Evolutionary conservation across 2,113 vertebrate genomes (phyloP), one percentile per base, ranked within the genome.

Genomic region (Muscicapa adusta): DNA sequence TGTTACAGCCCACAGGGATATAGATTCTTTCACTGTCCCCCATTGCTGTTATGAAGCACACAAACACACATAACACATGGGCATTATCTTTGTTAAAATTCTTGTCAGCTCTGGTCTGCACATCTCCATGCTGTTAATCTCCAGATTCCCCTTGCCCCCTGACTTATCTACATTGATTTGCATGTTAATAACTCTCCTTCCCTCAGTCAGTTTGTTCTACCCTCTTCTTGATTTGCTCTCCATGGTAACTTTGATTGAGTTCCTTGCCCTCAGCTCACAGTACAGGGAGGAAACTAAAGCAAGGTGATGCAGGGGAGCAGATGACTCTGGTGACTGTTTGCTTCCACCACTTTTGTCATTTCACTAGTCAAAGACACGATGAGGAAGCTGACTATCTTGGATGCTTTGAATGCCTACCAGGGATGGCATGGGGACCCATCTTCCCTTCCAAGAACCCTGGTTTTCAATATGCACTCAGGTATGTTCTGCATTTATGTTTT

Each of bases 101-200:
- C 87, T 74, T 53, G 56, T 93, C 60, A 94, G 71, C 77, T 77
- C 42, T 77, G 36, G 23, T 66, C 62, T 36, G 54, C 12, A 31
- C 25, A 53, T 78, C 45, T 82, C 45, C 24, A 10, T 6, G 12
- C 48, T 19, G 19, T 80, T 70, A 73, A 87, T 40, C 40, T 40
- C 40, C 40, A 56, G 67, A 88, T 72, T 76, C 31, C 48, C 36
- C 51, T 90, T 74, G 73, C 31, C 61, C 74, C 36, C 29, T 14
- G 53, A 77, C 33, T 89, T 89, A 66, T 29, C 67, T 79, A 67
- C 43, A 22, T 34, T 80, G 81, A 89, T 91, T 90, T 89, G 67
- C 87, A 89, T 85, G 66, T 43, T 92, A 94, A 91, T 94, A 85
- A 68, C 40, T 89, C 83, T 66, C 19, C 14, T 75, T 70, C 53